Percentiles rank a stretch among this genome's conserved stretches.
phyloP scores from a whole-genome alignment of 2,797 vertebrate species.

The Tympanoctomys barrerae region DNA sequence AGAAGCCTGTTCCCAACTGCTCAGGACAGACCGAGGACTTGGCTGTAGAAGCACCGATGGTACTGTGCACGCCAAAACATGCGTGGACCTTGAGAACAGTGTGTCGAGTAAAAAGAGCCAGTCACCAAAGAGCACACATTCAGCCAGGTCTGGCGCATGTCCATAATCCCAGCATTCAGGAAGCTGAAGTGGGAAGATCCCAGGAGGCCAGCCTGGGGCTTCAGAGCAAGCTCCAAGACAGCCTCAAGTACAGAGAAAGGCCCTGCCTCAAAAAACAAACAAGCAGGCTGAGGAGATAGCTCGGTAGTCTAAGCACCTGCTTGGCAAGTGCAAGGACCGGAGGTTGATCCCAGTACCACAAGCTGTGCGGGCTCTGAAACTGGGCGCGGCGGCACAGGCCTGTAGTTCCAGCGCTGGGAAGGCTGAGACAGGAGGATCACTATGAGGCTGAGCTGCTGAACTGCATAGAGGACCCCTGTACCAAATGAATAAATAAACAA shows the following conservation, averaged over 20 bases:
- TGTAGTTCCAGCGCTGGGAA: too few species aligned
- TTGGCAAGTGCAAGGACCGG: too few species aligned
- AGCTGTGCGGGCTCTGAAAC: too few species aligned
- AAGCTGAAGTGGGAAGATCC: too few species aligned
- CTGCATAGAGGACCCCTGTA: background rate
- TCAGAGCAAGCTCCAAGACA: background rate
- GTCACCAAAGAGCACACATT: background rate
- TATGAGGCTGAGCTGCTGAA: too few species aligned
- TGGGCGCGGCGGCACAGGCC: too few species aligned
- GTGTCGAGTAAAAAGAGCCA: background rate
- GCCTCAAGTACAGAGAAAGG: background rate
- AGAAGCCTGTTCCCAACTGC: background rate
- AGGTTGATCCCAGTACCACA: too few species aligned
- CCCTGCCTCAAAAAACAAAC: too few species aligned
- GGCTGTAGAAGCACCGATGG: background rate
- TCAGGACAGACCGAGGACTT: background rate
- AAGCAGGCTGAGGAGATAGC: too few species aligned
- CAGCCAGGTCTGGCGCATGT: background rate
- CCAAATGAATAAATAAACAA: background rate
- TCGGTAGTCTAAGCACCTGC: too few species aligned
- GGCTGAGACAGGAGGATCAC: too few species aligned
- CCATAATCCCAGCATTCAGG: background rate
- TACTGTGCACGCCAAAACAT: background rate
- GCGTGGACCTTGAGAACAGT: background rate
- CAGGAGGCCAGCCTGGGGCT: background rate